Evolutionary conservation across 2,888 invertebrate species (phyloP).

Genomic region (Trichopoda pennipes): DNA sequence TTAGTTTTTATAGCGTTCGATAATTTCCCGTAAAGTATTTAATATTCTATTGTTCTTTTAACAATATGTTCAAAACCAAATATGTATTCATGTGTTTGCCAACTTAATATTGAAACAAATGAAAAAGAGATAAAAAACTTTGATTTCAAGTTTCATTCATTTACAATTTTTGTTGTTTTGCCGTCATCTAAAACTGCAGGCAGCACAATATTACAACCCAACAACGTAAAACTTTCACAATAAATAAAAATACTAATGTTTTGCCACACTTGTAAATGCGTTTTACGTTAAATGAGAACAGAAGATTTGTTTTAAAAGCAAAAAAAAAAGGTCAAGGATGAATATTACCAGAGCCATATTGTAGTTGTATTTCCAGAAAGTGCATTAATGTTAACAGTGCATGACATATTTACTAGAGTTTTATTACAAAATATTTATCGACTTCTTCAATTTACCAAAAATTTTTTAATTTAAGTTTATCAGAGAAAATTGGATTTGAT

Average conservation of each 20-base stretch:
- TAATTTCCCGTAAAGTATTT: no score
- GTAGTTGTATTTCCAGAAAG: neutral
- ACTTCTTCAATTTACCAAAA: no score
- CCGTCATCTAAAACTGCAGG: conserved; percentile 31
- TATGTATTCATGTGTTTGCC: no score
- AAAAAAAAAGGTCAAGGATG: conserved; percentile 63
- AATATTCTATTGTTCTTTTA: no score
- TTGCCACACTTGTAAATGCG: conserved; percentile 41
- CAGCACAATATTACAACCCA: conserved; percentile 4
- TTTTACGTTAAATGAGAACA: conserved; percentile 19
- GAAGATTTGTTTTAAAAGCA: conserved; percentile 12
- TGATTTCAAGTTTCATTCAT: conserved; percentile 28
- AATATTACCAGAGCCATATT: conserved; percentile 18
- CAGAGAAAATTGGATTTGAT: no score
- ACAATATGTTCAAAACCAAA: no score
- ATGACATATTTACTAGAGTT: neutral
- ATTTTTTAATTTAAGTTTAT: no score
- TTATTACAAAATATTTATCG: neutral
- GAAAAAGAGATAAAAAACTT: neutral
- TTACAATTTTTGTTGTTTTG: conserved; percentile 8
- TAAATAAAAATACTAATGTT: conserved; percentile 8
- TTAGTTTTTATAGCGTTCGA: no score
- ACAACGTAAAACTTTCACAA: neutral
- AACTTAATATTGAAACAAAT: no score
- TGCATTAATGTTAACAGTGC: neutral